Conservation (phyloP, 2,797 vertebrate genomes). For the Crypturellus tataupa region DNA sequence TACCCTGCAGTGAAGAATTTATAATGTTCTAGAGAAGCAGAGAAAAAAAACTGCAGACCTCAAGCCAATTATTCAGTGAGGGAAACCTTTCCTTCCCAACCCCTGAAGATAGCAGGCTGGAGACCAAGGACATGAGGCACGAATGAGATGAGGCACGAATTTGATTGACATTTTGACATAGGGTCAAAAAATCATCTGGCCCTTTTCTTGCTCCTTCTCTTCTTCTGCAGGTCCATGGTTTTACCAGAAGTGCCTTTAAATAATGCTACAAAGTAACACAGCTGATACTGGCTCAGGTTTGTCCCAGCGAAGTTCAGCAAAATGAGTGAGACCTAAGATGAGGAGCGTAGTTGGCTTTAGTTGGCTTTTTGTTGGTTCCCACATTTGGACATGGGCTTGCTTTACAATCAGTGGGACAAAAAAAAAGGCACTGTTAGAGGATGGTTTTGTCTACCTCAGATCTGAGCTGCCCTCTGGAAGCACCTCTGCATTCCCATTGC, state of each 20-base stretch:
- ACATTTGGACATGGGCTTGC: neutral
- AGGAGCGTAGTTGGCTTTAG: neutral
- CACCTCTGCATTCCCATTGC: neutral
- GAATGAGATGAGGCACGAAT: neutral
- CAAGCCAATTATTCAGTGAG: neutral
- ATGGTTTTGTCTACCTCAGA: neutral
- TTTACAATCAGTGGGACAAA: neutral
- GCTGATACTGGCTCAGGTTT: neutral
- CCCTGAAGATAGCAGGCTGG: neutral
- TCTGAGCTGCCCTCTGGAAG: neutral
- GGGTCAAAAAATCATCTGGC: neutral
- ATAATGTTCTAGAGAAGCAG: neutral
- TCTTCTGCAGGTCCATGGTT: neutral
- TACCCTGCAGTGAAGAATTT: neutral
- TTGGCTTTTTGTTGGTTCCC: neutral
- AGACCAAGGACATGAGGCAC: neutral
- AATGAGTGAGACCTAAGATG: neutral
- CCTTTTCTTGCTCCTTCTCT: neutral
- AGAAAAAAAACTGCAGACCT: neutral
- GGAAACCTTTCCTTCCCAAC: neutral
- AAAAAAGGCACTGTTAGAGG: neutral
- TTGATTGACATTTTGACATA: neutral
- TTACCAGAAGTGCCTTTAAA: neutral
- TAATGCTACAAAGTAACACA: neutral
- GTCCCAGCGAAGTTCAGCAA: neutral